phyloP scores from a whole-genome alignment of 2,113 vertebrate species.

The Ciconia boyciana region DNA sequence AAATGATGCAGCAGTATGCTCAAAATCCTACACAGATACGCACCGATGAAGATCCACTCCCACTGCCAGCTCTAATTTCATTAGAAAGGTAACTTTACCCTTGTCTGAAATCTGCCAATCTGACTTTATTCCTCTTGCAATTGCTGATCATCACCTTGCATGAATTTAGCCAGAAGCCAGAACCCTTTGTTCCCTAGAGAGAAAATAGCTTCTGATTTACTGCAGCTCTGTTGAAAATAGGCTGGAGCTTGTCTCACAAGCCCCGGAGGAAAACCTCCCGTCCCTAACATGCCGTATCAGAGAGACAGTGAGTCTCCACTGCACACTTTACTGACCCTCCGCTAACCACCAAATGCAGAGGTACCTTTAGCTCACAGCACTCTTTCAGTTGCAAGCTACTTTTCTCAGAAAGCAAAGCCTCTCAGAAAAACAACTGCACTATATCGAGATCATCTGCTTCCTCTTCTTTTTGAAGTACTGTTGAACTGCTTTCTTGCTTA shows the following conservation, averaged over 20 bases:
- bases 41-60: neutral
- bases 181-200: neutral
- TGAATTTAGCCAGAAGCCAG: neutral
- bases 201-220: neutral
- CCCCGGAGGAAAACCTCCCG: neutral
- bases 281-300: fast-evolving
- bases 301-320: neutral
- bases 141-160: neutral
- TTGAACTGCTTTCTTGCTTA: neutral
- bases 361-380: neutral
- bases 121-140: neutral
- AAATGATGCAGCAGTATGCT: neutral
- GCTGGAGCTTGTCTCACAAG: neutral
- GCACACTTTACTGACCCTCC: too few relatives aligned
- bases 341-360: neutral
- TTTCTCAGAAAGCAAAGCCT: neutral
- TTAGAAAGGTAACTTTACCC: neutral
- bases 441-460: neutral
- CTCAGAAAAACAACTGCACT: neutral
- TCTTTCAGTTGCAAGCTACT: neutral
- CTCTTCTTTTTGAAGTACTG: neutral
- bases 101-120: neutral
- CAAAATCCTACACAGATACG: neutral
- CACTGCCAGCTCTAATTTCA: neutral
- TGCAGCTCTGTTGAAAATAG: neutral